Evolutionary conservation across 2,113 vertebrate species (phyloP), one percentile per base, ranked within the genome.

Genomic region (Aptenodytes forsteri): DNA sequence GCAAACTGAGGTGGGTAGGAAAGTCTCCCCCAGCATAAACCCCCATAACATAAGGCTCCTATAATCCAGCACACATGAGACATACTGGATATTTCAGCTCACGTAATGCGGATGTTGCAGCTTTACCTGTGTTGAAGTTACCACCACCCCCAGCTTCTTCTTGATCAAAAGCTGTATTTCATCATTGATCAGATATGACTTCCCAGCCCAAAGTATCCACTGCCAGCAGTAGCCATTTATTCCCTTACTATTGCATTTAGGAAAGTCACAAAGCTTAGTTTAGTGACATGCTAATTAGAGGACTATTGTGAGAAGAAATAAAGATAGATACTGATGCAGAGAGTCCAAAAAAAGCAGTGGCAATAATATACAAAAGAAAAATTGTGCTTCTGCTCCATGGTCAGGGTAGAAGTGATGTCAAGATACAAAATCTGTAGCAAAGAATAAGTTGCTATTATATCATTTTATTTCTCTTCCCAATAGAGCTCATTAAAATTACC

Each of bases 21-120:
- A 13, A 26, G 25, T 14, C 50, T 46, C 40, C 32, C 13, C 36
- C 77, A 13, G 16, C 17, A 13, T 2, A 54, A 44, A n/a, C 14
- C 27, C 42, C 52, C 38, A 5, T 9, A 58, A 3, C 42, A 2
- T 9, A 9, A 25, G 42, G 34, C 44, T 83, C 54, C 79, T 20
- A 4, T 13, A 21, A 58, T 2, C 52, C 65, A 32, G 7, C n/a
- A 3, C 13, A 3, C 16, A 3, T 16, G 3, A 17, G 42, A 19
- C 50, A 10, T 11, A 16, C 52, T 10, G 8, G 12, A 15, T 23
- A n/a, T n/a, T n/a, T 59, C 34, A 21, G 17, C 54, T 38, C 65
- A 47, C 5, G 1, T 12, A 10, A 5, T 1, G 10, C 7, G 42
- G 65, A 32, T 2, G 4, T 15, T n/a, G 58, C 58, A 59, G 34